These are phyloP conservation scores for Myotis myotis DNA, from an alignment of 2,797 vertebrate genomes.

Conservation along the genomic window DNA sequence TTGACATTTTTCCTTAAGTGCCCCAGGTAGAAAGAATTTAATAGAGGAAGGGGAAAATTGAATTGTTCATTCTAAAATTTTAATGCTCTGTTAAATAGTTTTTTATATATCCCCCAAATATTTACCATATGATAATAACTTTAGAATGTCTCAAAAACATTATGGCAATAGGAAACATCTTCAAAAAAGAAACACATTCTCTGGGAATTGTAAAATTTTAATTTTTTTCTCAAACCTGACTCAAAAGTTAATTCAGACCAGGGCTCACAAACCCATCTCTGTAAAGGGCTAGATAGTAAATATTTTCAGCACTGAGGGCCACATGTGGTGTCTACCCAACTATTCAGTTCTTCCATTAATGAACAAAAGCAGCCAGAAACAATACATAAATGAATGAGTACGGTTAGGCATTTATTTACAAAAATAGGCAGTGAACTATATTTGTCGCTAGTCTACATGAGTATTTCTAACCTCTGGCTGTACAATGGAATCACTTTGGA, in stretches of 20 bases:
- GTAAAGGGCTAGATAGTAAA: slow-evolving; percentile 28
- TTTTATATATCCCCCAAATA: slow-evolving; percentile 37
- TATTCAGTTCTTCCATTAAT: slow-evolving; percentile 1
- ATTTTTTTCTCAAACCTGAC: slow-evolving; percentile 2
- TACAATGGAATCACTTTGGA: background rate
- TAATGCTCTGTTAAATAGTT: slow-evolving; percentile 5
- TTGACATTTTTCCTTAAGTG: slow-evolving; percentile 28
- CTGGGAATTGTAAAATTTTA: slow-evolving; percentile 36
- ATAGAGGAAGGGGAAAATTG: background rate
- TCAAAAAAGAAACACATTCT: slow-evolving; percentile 7
- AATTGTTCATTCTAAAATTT: slow-evolving; percentile 45
- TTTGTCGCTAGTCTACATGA: slow-evolving; percentile 13
- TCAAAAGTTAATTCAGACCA: slow-evolving; percentile 41
- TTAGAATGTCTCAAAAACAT: slow-evolving; percentile 43
- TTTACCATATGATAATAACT: slow-evolving; percentile 33
- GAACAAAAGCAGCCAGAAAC: background rate
- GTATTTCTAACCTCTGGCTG: slow-evolving; percentile 2
- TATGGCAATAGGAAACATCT: slow-evolving; percentile 6
- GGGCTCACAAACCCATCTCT: slow-evolving; percentile 27
- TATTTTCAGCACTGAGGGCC: slow-evolving; percentile 11
- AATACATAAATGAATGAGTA: background rate
- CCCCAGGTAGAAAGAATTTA: slow-evolving; percentile 38
- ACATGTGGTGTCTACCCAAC: slow-evolving; percentile 1
- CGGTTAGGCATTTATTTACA: slow-evolving; percentile 10
- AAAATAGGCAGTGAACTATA: background rate